phyloP scores from a whole-genome alignment of 2,113 vertebrate genomes.

The Muntiacus reevesi region DNA sequence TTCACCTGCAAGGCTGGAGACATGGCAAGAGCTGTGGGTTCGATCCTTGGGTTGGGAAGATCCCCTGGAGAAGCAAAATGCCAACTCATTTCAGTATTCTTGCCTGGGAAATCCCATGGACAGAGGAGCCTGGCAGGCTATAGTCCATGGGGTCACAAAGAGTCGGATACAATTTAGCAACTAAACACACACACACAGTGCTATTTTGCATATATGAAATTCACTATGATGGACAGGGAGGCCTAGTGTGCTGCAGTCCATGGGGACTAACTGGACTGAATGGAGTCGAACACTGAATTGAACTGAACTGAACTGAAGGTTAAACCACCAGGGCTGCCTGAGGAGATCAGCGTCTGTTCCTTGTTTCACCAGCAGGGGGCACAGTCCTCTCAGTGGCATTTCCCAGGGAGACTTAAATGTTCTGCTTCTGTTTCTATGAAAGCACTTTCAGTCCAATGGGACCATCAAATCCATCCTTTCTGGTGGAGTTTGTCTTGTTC shows the following conservation, averaged over 20 bases:
- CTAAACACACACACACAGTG: background rate
- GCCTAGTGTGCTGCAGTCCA: background rate
- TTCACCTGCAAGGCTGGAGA: background rate
- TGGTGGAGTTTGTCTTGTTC: background rate
- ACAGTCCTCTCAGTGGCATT: background rate
- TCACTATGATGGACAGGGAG: background rate
- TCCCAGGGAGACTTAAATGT: background rate
- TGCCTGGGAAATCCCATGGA: background rate
- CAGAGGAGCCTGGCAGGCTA: background rate
- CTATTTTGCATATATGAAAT: background rate
- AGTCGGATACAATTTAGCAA: background rate
- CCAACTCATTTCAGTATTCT: background rate
- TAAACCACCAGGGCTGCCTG: background rate
- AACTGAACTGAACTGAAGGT: background rate
- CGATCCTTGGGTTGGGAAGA: background rate
- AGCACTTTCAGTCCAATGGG: fast-evolving
- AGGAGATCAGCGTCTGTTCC: background rate
- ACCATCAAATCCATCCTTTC: background rate
- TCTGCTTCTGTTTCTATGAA: fast-evolving
- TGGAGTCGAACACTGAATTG: background rate
- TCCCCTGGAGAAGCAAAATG: background rate
- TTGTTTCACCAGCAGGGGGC: slow-evolving; percentile 23
- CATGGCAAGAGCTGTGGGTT: background rate
- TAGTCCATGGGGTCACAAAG: background rate
- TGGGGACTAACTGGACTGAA: background rate